These are phyloP conservation scores for Drosophila kokeensis DNA, from an alignment of 2,888 invertebrate genomes.

Conservation along the genomic window DNA sequence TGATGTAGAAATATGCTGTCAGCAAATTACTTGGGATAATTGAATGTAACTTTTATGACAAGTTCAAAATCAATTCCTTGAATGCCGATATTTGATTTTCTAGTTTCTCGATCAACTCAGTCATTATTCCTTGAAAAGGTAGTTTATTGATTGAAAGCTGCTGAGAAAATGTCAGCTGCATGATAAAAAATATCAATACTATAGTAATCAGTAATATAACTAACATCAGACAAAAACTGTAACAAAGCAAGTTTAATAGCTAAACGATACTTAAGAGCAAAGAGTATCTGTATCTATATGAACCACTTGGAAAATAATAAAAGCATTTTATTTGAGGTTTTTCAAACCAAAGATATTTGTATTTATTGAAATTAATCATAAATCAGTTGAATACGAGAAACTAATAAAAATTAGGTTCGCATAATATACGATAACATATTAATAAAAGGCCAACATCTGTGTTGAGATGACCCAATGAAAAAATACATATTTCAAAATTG, in stretches of 20 bases:
- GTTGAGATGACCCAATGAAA: slow-evolving; percentile 47
- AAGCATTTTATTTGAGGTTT: slow-evolving; percentile 48
- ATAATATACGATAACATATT: slow-evolving; percentile 47
- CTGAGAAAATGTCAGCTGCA: slow-evolving; percentile 12
- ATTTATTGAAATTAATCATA: slow-evolving; percentile 63
- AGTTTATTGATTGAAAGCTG: slow-evolving; percentile 18
- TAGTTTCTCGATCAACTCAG: not conserved
- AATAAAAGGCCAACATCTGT: slow-evolving; percentile 44
- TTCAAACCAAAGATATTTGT: slow-evolving; percentile 73
- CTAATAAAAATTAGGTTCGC: slow-evolving; percentile 55
- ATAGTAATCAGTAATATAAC: not conserved
- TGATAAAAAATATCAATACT: not conserved
- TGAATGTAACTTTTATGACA: not conserved
- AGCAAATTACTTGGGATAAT: not conserved
- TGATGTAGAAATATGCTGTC: not conserved
- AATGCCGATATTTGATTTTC: not conserved
- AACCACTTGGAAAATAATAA: not conserved
- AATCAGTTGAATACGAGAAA: slow-evolving; percentile 58
- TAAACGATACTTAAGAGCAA: slow-evolving; percentile 10
- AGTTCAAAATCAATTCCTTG: not conserved
- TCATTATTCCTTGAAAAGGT: slow-evolving; percentile 16
- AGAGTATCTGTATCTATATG: not conserved
- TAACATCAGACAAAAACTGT: not conserved
- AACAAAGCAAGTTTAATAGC: not conserved
- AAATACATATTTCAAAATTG: slow-evolving; percentile 63